Percentiles rank a stretch among this genome's conserved stretches.
phyloP scores from a whole-genome alignment of 2,888 invertebrate species.

The Leptodirus hochenwartii region DNA sequence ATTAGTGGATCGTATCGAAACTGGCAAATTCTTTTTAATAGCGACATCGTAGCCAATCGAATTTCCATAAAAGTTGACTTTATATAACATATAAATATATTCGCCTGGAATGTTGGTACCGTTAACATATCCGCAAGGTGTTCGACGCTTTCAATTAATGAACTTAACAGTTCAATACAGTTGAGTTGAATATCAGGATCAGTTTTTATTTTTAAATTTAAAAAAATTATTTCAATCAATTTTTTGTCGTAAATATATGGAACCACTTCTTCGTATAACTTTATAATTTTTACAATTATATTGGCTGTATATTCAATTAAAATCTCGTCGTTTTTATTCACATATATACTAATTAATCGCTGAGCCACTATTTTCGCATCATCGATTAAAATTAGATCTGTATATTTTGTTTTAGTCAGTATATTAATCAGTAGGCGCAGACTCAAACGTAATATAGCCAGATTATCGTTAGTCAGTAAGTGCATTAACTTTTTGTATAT shows the following conservation, averaged over 20 bases:
- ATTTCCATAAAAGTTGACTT: neutral
- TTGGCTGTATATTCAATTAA: constrained; percentile 4
- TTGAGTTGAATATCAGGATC: constrained; percentile 5
- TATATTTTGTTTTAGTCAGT: constrained; percentile 3
- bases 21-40: constrained; percentile 7
- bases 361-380: constrained; percentile 8
- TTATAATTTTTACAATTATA: constrained; percentile 7
- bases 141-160: constrained; percentile 3
- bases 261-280: constrained; percentile 8
- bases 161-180: constrained; percentile 4
- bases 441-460: constrained; percentile 1
- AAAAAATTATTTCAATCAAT: constrained; percentile 5
- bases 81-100: constrained; percentile 7
- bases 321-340: constrained; percentile 5
- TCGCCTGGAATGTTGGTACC: constrained; percentile 7
- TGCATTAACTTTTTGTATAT: constrained; percentile 9
- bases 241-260: constrained; percentile 8
- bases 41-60: constrained; percentile 6
- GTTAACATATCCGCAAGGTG: constrained; percentile 7
- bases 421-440: constrained; percentile 8
- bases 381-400: constrained; percentile 10
- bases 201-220: constrained; percentile 5
- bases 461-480: constrained; percentile 6
- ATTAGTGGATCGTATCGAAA: constrained; percentile 2
- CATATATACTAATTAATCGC: constrained; percentile 6